A percentile compares a stretch with the other conserved stretches of the same genome.
Evolutionary conservation across 2,113 vertebrate genomes (phyloP).

Genomic region (Xenopus laevis): DNA sequence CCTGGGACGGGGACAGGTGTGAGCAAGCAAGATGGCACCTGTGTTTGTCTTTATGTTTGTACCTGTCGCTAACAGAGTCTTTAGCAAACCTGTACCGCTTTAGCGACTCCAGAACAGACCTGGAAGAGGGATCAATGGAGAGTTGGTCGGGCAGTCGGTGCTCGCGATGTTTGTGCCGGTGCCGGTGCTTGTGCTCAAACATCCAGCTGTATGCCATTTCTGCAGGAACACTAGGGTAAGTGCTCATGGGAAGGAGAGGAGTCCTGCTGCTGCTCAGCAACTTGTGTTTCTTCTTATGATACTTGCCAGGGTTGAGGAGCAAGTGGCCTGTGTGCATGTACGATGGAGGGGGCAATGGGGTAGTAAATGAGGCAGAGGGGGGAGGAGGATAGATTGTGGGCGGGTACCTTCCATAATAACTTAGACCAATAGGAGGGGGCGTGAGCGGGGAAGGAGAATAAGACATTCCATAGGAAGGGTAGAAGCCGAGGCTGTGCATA

Average conservation of each 20-base stretch:
- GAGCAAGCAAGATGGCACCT: slow-evolving; percentile 70
- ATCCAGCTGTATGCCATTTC: slow-evolving; percentile 83
- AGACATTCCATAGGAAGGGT: slow-evolving; percentile 91
- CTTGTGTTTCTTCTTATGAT: slow-evolving; percentile 90
- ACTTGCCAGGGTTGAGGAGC: slow-evolving; percentile 89
- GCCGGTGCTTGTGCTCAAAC: slow-evolving; percentile 93
- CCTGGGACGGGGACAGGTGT: slow-evolving; percentile 67
- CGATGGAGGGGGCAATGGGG: slow-evolving; percentile 71
- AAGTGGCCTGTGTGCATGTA: slow-evolving; percentile 85
- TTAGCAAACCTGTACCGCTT: slow-evolving; percentile 88
- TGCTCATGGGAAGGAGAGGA: slow-evolving; percentile 80
- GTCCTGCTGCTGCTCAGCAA: slow-evolving; percentile 72
- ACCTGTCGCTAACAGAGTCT: slow-evolving; percentile 71
- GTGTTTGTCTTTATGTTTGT: slow-evolving; percentile 77
- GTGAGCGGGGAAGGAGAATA: slow-evolving; percentile 84
- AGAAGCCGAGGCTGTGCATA: slow-evolving; percentile 92
- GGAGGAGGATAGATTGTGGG: slow-evolving; percentile 83
- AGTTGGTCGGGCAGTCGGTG: slow-evolving; percentile 72
- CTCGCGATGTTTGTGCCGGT: slow-evolving; percentile 92
- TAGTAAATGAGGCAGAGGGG: slow-evolving; percentile 78
- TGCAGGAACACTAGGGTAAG: slow-evolving; percentile 73
- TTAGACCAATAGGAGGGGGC: slow-evolving; percentile 81
- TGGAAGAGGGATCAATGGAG: slow-evolving; percentile 65
- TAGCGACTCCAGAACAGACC: slow-evolving; percentile 81
- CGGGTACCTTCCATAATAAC: slow-evolving; percentile 88